Percentiles rank a stretch among this genome's conserved stretches.
Conservation (phyloP, 2,113 vertebrate genomes). For the Cygnus buccinator region DNA sequence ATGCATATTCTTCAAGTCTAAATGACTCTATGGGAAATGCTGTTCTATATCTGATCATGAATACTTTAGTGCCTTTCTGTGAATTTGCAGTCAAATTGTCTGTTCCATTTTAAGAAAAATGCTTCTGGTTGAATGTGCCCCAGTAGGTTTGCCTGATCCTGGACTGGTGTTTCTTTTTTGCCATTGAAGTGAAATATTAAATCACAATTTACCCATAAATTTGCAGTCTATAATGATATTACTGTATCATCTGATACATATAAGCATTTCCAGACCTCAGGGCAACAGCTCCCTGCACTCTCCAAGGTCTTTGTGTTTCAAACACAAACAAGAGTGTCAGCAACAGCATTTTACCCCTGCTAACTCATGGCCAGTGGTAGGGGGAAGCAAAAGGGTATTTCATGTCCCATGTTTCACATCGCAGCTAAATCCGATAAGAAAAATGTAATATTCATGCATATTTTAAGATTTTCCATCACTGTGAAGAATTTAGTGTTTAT, state of each 20-base stretch:
- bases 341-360: background rate
- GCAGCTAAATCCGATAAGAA: background rate
- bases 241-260: background rate
- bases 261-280: background rate
- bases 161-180: background rate
- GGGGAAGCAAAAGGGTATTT: background rate
- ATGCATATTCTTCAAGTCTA: background rate
- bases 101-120: background rate
- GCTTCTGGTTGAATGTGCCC: background rate
- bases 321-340: background rate
- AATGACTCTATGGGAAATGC: background rate
- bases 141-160: background rate
- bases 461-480: background rate
- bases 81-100: slow-evolving; percentile 8
- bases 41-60: background rate
- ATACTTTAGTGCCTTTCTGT: background rate
- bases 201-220: background rate
- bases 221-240: background rate
- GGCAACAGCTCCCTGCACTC: background rate
- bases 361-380: background rate
- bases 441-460: background rate
- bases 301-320: background rate
- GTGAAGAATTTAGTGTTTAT: background rate
- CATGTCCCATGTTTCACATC: background rate
- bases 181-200: background rate